Base-by-base conservation (phyloP, 2,888 invertebrate species). In the Barypeithes pellucidus region DNA sequence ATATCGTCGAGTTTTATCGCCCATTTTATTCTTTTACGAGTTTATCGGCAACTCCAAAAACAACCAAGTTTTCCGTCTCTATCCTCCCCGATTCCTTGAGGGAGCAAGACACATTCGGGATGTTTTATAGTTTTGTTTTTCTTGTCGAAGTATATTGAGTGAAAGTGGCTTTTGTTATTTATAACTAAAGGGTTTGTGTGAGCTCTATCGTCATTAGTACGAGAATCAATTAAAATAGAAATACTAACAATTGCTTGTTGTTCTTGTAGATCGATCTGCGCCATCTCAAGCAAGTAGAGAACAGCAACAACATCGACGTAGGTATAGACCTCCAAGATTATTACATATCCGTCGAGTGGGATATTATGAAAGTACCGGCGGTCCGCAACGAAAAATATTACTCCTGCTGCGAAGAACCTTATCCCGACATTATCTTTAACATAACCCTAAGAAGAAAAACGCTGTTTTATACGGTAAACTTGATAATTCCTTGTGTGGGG, bases 291-390 rank as follows among this genome's bases (percentile, higher is more conserved):
- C 96, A 96, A 88, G 91, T 92, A 75, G 93, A 94, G 77, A 95
- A 95, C 85, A 95, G 95, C 71, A 95, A 96, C 86, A 90, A 92
- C 82, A 95, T 96, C 83, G 94, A 94, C 81, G 91, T 95, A 85
- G 96, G 96, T 76, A 96, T 97, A 82, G 96, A 97, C 86, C 89
- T 97, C 77, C 95, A 95, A 82, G 96, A 97, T 86, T 97, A 96
- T 87, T 96, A 96, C 89, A 95, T 97, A 86, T 97, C 97, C 82
- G 98, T 98, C 73, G 98, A 99, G 88, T 99, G 98, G 99, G 98
- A 98, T 88, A 96, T 96, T 81, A 94, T 98, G 91, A 91, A 94
- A 77, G 96, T 96, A 79, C 96, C 96, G 68, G 96, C 96, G 47
- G 93, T 93, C 77, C 90, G 96, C 80, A 95, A 96, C 85, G 96